These are phyloP conservation scores for Andrena dorsata DNA, from an alignment of 2,888 invertebrate genomes.

Conservation along the genomic window DNA sequence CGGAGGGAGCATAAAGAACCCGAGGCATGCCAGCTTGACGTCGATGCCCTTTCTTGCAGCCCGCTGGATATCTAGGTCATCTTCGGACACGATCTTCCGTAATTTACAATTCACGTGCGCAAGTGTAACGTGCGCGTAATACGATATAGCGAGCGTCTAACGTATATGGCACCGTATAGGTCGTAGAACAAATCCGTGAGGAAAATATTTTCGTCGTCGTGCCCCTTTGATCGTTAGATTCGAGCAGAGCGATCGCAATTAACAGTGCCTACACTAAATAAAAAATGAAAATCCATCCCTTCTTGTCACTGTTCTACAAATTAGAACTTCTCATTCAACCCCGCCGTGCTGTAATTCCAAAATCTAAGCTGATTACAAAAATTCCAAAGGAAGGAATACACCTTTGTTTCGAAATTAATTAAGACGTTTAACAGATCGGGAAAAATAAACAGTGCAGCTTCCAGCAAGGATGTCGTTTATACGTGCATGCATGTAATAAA, in stretches of 20 bases:
- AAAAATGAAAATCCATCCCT: not conserved
- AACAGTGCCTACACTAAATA: no score
- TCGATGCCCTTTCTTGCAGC: conserved; percentile 80
- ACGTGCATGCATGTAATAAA: not conserved
- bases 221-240: not conserved
- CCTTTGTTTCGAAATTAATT: not conserved
- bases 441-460: not conserved
- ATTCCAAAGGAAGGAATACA: not conserved
- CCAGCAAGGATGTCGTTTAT: not conserved
- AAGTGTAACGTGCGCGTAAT: conserved; percentile 65
- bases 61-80: conserved; percentile 81
- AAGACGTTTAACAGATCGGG: no score
- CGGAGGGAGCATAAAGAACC: conserved; percentile 65
- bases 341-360: no score
- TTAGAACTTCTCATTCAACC: no score
- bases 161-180: conserved; percentile 32
- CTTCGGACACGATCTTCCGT: conserved; percentile 80
- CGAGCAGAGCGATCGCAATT: not conserved
- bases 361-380: not conserved
- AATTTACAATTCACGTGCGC: conserved; percentile 75
- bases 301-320: not conserved
- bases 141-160: conserved; percentile 35
- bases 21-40: conserved; percentile 66
- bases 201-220: conserved; percentile 13
- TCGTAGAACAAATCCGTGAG: conserved; percentile 36